A percentile compares a stretch with the other conserved stretches of the same genome.
Conservation (phyloP, 2,113 vertebrate species). For the Brachionichthys hirsutus region DNA sequence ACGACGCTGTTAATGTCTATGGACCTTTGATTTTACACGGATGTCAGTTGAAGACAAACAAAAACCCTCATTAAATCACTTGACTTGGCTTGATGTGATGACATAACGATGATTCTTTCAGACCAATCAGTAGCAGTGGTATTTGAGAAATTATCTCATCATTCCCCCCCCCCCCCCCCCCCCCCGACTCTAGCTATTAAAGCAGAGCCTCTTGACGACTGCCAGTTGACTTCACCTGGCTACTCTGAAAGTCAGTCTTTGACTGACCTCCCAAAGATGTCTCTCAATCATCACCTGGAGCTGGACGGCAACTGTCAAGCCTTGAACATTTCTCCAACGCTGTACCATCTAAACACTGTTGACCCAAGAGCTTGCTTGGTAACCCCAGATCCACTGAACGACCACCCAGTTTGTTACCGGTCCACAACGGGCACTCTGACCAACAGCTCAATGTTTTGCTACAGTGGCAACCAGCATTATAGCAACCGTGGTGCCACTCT, state of each 20-base stretch:
- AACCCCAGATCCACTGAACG: conserved; percentile 37
- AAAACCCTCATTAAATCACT: background rate
- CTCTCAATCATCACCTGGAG: conserved; percentile 83
- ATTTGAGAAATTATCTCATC: conserved; percentile 3
- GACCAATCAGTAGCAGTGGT: no score
- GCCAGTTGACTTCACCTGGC: conserved; percentile 81
- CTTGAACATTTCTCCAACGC: conserved; percentile 76
- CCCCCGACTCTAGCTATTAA: conserved; percentile 90
- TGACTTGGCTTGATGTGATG: no score
- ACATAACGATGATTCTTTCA: no score
- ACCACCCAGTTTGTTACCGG: conserved; percentile 54
- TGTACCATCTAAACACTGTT: conserved; percentile 82
- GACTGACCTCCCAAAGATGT: conserved; percentile 80
- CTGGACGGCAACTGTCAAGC: conserved; percentile 80
- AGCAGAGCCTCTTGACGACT: conserved; percentile 91
- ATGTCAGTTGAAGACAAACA: background rate
- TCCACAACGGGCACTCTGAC: conserved; percentile 36
- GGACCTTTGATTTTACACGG: background rate
- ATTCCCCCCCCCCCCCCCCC: no score
- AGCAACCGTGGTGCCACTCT: conserved; percentile 46
- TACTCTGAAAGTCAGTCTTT: conserved; percentile 77
- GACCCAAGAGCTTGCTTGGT: conserved; percentile 49
- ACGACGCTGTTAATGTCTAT: background rate
- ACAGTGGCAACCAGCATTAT: conserved; percentile 57
- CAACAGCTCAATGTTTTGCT: conserved; percentile 83